phyloP scores from a whole-genome alignment of 2,113 vertebrate genomes.

The Glaucomys volans region DNA sequence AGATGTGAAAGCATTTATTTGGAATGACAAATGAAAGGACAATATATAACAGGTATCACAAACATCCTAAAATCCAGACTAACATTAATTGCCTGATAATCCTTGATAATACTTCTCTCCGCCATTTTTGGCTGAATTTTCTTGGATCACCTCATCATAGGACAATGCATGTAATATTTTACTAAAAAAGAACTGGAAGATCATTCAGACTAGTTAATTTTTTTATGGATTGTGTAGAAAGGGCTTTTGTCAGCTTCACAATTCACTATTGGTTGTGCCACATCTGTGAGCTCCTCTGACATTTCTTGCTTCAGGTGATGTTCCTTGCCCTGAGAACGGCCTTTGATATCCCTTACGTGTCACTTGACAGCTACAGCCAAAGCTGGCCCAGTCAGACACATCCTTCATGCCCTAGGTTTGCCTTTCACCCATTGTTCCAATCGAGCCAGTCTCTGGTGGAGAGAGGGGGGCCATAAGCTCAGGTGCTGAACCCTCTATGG shows the following conservation, averaged over 20 bases:
- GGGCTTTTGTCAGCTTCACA: background rate
- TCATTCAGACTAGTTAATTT: background rate
- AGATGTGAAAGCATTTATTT: background rate
- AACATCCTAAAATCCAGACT: background rate
- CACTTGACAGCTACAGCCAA: background rate
- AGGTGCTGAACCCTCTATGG: background rate
- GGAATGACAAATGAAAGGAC: background rate
- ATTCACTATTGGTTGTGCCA: background rate
- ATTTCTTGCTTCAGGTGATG: background rate
- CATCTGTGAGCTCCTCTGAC: background rate
- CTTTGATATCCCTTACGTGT: background rate
- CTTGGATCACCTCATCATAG: background rate
- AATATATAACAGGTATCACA: background rate
- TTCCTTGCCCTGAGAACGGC: background rate
- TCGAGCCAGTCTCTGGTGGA: background rate
- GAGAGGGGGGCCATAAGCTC: background rate
- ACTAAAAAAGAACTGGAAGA: background rate
- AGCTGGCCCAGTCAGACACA: background rate
- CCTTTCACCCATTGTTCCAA: accelerated
- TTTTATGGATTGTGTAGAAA: background rate
- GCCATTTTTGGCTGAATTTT: background rate
- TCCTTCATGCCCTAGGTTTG: background rate
- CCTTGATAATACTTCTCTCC: background rate
- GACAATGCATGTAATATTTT: background rate
- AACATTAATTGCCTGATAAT: background rate